Conservation (phyloP, 2,888 invertebrate species). For the Lasioglossum oenotherae region DNA sequence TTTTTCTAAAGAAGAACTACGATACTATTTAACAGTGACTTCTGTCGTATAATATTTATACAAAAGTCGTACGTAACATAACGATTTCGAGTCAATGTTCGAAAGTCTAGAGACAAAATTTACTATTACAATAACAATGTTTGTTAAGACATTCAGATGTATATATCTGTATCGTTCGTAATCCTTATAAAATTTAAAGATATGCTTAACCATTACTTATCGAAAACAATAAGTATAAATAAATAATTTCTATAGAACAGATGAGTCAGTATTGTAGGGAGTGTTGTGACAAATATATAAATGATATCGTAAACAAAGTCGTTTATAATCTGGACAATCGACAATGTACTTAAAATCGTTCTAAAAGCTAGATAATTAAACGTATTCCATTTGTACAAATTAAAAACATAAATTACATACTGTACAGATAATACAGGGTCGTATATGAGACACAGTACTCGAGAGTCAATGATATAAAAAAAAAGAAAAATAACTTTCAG, state of each 20-base stretch:
- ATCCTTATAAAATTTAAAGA: slow-evolving; percentile 68
- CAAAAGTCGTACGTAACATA: slow-evolving; percentile 64
- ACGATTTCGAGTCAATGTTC: slow-evolving; percentile 65
- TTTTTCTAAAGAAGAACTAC: slow-evolving; percentile 67
- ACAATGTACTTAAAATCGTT: slow-evolving; percentile 57
- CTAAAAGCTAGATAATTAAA: slow-evolving; percentile 51
- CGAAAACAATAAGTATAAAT: slow-evolving; percentile 13
- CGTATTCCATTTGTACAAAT: slow-evolving; percentile 69
- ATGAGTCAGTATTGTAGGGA: neutral
- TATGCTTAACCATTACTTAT: slow-evolving; percentile 69
- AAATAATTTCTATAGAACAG: neutral
- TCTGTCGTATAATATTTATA: slow-evolving; percentile 27
- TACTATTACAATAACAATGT: slow-evolving; percentile 50
- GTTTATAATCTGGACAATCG: slow-evolving; percentile 48
- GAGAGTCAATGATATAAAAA: slow-evolving; percentile 28
- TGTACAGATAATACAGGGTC: slow-evolving; percentile 68
- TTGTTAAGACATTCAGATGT: slow-evolving; percentile 35
- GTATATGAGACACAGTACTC: slow-evolving; percentile 25
- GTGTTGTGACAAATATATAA: neutral
- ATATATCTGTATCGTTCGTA: slow-evolving; percentile 36
- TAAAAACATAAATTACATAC: slow-evolving; percentile 70
- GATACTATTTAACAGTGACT: slow-evolving; percentile 75
- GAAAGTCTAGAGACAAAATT: slow-evolving; percentile 59
- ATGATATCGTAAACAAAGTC: neutral
- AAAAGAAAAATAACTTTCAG: neutral